Evolutionary conservation across 2,797 vertebrate species (phyloP), one percentile per base, ranked within the genome.

Genomic region (Hybognathus amarus): DNA sequence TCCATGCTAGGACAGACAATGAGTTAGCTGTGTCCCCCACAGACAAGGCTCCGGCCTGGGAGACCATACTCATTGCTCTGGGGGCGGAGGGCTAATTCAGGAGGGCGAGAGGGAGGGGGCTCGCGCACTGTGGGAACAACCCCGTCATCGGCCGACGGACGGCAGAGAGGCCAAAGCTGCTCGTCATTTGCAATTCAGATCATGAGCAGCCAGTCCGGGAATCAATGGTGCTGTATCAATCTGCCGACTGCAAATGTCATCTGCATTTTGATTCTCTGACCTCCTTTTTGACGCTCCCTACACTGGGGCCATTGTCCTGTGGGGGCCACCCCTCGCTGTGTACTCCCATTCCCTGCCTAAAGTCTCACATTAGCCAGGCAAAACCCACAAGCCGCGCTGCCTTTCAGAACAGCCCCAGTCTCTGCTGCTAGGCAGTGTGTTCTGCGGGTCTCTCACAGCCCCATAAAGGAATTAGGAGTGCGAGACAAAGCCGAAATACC

Each of bases 131-230:
- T 94, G 92, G 93, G 93, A 94, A 93, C 80, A 83, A 67, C 86
- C 83, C 83, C 85, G 85, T 83, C 85, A 80, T 47, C 89, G 50
- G 77, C 79, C 85, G 91, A 91, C 90, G 92, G 91, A 93, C 93
- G 93, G 90, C 88, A 92, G 88, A 94, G 94, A 94, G 92, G 91
- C 92, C 91, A 92, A 88, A 91, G 92, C 87, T 52, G 90, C 87
- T 86, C 88, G 87, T 87, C 85, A 96, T 96, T 96, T 96, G 95
- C 94, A 96, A 95, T 96, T 94, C 95, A 95, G 94, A 95, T 96
- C 91, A 89, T 90, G 92, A 87, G 90, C 91, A 92, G 91, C 90
- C 89, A 86, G 85, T 86, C 50, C 52, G 33, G 77, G 89, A 95
- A 94, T 95, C 94, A 95, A 95, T 95, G 94, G 93, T 90, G 89